Evolutionary conservation across 92 coral and sea anemone species (phyloP), one percentile per base, ranked within the genome.

Genomic region (Siderastrea radians): DNA sequence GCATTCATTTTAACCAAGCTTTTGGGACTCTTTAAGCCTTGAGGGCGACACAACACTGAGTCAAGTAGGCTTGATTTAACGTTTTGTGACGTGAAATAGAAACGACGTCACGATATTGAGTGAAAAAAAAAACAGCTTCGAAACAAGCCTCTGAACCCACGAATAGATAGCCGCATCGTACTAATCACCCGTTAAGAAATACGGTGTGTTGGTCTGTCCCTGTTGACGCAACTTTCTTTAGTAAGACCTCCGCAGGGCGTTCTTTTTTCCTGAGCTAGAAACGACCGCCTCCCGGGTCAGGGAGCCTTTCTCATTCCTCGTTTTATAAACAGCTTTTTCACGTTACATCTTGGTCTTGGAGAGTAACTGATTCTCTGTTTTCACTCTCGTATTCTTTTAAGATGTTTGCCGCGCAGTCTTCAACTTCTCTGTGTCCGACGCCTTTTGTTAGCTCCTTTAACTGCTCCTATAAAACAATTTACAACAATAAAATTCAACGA

Each of bases 391-490:
- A 78, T 43, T 47, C 59, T 68, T 70, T 44, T 76, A 86, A n/a
- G 10, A 77, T 78, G 2, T 63, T 68, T 14, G 48, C 68, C 43
- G 55, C 46, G 51, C 91, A 90, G 3, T 55, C 83, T 77, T 67
- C 77, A 16, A 87, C 89, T 64, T 76, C 91, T 16, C 71, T 78
- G 87, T 90, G 91, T 8, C 83, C 91, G 4, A 90, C 72, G 14
- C 84, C 80, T 16, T 90, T 78, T 49, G 43, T 51, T 66, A 86
- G 73, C 77, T 78, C 79, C 12, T 58, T 51, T 1, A 85, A 87
- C 16, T 86, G 90, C 17, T 86, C 93, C 93, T 90, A 72, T 15
- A 38, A 47, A 8, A 83, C 49, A 54, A 77, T 45, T 12, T 19
- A 17, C 12, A 54, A 49, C 16, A 57, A 46, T 26, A 55, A 12